Evolutionary conservation across 2,113 vertebrate genomes (phyloP), one percentile per base, ranked within the genome.

Genomic region (Mormyrus lacerda): DNA sequence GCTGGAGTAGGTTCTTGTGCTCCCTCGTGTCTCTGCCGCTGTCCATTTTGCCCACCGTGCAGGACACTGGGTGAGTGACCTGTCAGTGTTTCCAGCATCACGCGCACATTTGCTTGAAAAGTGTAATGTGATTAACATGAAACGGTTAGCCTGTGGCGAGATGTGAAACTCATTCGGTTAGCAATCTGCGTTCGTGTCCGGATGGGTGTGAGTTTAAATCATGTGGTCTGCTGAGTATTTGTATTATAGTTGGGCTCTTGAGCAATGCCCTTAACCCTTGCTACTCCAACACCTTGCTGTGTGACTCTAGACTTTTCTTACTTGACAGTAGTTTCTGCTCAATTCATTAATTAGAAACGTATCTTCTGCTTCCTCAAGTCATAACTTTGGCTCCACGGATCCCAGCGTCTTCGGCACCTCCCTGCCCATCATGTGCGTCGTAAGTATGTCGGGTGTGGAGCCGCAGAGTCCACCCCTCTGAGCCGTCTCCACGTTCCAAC

Each of bases 391-490:
- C 91, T 95, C 92, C 69, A 92, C 96, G 88, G 96, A 98, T 94
- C 90, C 96, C 19, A 96, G 97, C 91, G 95, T 99, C 92, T 97
- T 99, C 90, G 98, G 98, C 3, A 93, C 95, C 3, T 90, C 97
- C 92, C 95, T 99, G 94, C 97, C 97, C 91, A 96, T 99, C 93
- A 95, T 95, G 94, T 97, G 97, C 89, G 44, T 98, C 95, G 98
- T 99, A 93, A 98, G 98, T 97, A 45, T 61, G 35, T 0, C 19
- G 2, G 15, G 17, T 2, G 48, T 48, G 42, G 21, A 47, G 9
- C 45, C 39, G 47, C 42, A 2, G 35, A 44, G 45, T 27, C 45
- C 0, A 1, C n/a, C 42, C 10, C 5, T 11, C 45, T 0, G 42
- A 4, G 44, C 42, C 39, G 9, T 9, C 82, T n/a, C n/a, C 42